phyloP scores from a whole-genome alignment of 2,888 invertebrate genomes.

The Acrobasis suavella region DNA sequence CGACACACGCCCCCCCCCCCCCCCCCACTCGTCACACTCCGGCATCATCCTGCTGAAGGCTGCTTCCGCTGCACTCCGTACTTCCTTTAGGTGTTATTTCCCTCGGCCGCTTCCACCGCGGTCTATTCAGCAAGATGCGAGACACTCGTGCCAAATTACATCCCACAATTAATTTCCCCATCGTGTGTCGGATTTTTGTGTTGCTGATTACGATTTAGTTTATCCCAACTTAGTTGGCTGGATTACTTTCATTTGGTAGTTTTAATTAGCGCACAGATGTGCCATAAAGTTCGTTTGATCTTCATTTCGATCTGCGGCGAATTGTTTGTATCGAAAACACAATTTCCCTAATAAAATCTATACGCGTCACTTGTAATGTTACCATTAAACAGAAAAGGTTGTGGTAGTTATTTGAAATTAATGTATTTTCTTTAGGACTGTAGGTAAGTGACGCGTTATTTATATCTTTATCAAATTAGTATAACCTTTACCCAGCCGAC shows the following conservation, averaged over 20 bases:
- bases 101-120: slow-evolving; percentile 37
- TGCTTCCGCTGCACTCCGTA: slow-evolving; percentile 39
- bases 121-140: slow-evolving; percentile 59
- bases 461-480: slow-evolving; percentile 45
- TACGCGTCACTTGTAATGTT: slow-evolving; percentile 65
- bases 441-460: slow-evolving; percentile 59
- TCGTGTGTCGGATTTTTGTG: slow-evolving; percentile 63
- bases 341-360: slow-evolving; percentile 49
- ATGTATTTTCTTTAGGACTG: slow-evolving; percentile 66
- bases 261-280: slow-evolving; percentile 54
- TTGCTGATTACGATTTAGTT: slow-evolving; percentile 62
- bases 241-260: slow-evolving; percentile 54
- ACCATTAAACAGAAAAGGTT: slow-evolving; percentile 76
- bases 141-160: slow-evolving; percentile 60
- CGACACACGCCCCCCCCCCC: slow-evolving; percentile 41
- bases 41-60: slow-evolving; percentile 59
- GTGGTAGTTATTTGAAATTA: slow-evolving; percentile 80
- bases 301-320: slow-evolving; percentile 45
- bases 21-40: slow-evolving; percentile 46
- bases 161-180: slow-evolving; percentile 26
- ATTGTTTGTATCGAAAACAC: slow-evolving; percentile 51
- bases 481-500: slow-evolving; percentile 36
- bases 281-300: slow-evolving; percentile 51
- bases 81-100: slow-evolving; percentile 27
- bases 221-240: slow-evolving; percentile 78